Evolutionary conservation across 2,888 invertebrate genomes (phyloP).

Genomic region (Bugula neritina): DNA sequence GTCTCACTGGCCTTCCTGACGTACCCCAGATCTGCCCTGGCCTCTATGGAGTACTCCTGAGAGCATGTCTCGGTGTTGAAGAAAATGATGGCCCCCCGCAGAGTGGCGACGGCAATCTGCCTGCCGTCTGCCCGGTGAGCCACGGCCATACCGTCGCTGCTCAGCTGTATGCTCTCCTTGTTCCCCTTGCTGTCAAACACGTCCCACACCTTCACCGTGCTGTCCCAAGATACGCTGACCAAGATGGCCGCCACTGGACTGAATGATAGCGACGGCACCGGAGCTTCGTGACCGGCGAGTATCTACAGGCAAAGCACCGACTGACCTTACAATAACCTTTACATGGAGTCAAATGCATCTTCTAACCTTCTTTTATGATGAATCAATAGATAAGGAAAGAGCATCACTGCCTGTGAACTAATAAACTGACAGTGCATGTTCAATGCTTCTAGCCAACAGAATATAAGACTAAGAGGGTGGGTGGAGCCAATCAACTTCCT

Average conservation of each 20-base stretch:
- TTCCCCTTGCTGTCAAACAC: conserved; percentile 69
- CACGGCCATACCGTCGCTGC: conserved; percentile 73
- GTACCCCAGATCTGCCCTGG: conserved; percentile 79
- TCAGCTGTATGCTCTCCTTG: conserved; percentile 73
- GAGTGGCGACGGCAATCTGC: conserved; percentile 83
- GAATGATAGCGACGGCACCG: conserved; percentile 77
- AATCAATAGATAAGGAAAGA: too few species aligned
- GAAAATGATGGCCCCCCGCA: conserved; percentile 57
- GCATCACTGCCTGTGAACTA: too few species aligned
- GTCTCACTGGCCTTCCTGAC: conserved; percentile 76
- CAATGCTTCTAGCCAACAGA: too few species aligned
- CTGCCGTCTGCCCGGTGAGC: conserved; percentile 82
- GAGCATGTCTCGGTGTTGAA: conserved; percentile 41
- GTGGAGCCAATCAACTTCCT: too few species aligned
- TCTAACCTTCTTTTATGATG: too few species aligned
- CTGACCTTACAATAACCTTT: not conserved
- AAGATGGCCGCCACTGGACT: conserved; percentile 63
- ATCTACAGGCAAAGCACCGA: conserved; percentile 38
- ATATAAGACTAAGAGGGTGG: too few species aligned
- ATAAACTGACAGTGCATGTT: too few species aligned
- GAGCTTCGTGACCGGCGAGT: conserved; percentile 86
- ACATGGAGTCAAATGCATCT: not conserved
- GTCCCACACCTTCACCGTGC: conserved; percentile 84
- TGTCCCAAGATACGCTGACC: conserved; percentile 90
- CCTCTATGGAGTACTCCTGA: conserved; percentile 74